phyloP scores from a whole-genome alignment of 2,888 invertebrate genomes.

The Acronicta aceris region DNA sequence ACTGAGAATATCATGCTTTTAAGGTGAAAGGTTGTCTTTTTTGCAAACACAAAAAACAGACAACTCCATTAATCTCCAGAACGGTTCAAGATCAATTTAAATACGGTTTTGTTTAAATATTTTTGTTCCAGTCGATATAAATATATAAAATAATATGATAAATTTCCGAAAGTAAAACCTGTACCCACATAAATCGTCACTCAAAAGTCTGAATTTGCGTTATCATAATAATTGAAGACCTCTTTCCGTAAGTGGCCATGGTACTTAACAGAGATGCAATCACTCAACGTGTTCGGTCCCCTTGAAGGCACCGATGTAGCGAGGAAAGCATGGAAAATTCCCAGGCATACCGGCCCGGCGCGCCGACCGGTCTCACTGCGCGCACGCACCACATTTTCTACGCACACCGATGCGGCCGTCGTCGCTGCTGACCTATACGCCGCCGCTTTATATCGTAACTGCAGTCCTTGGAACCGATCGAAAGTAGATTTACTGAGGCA shows the following conservation, averaged over 20 bases:
- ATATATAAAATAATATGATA: no score
- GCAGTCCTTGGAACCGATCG: constrained; percentile 54
- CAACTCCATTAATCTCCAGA: no score
- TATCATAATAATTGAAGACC: constrained; percentile 28
- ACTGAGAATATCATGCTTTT: no score
- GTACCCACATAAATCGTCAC: neutral
- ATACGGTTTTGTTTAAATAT: no score
- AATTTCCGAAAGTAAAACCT: neutral
- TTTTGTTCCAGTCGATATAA: neutral
- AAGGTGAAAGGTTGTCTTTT: no score
- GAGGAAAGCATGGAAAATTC: constrained; percentile 81
- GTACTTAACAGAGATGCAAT: constrained; percentile 29
- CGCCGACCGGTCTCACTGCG: constrained; percentile 75
- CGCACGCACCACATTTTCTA: constrained; percentile 59
- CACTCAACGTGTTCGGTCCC: constrained; percentile 24
- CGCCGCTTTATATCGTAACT: constrained; percentile 38
- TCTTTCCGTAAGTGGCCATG: constrained; percentile 26
- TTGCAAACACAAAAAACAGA: no score
- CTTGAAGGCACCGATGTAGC: constrained; percentile 30
- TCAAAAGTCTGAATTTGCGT: constrained; percentile 11
- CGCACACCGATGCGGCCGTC: constrained; percentile 24
- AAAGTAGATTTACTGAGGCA: constrained; percentile 52
- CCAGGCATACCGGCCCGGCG: constrained; percentile 71
- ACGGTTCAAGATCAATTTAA: no score
- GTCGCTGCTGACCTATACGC: constrained; percentile 16